Percentiles rank a stretch among this genome's conserved stretches.
These are phyloP conservation scores for Drosophila prostipennis DNA, from an alignment of 2,888 invertebrate species.

Conservation along the genomic window DNA sequence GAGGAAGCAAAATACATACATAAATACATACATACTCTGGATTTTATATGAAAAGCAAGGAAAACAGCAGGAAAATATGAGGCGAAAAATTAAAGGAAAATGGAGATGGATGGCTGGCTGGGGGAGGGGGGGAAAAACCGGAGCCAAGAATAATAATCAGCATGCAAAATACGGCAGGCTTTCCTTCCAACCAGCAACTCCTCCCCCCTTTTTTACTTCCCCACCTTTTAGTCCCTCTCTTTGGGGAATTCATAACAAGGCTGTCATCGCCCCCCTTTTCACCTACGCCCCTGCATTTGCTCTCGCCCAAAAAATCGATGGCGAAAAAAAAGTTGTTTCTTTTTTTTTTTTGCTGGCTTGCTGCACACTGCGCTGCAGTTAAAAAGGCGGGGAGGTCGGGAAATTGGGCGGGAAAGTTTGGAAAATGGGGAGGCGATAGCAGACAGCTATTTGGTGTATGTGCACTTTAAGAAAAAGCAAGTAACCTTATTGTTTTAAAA, in stretches of 20 bases:
- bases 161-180: constrained; percentile 6
- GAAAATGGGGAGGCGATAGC: constrained; percentile 2
- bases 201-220: not conserved
- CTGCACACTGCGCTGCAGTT: constrained; percentile 8
- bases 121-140: not conserved
- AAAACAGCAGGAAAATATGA: constrained; percentile 2
- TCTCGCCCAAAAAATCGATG: constrained; percentile 23
- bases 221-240: no score
- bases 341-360: constrained; percentile 4
- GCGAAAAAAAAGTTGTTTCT: not conserved
- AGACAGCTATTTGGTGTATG: constrained; percentile 17
- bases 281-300: constrained; percentile 1
- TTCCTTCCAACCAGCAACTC: constrained; percentile 5
- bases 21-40: no score
- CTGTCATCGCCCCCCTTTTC: constrained; percentile 16
- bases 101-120: not conserved
- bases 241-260: constrained; percentile 33
- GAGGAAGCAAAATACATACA: no score
- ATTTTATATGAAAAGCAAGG: no score
- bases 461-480: not conserved
- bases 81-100: not conserved
- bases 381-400: not conserved
- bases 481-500: no score
- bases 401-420: constrained; percentile 18
- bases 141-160: constrained; percentile 10